Base-by-base conservation (phyloP, 2,797 vertebrate species). In the Fistularia commersonii region DNA sequence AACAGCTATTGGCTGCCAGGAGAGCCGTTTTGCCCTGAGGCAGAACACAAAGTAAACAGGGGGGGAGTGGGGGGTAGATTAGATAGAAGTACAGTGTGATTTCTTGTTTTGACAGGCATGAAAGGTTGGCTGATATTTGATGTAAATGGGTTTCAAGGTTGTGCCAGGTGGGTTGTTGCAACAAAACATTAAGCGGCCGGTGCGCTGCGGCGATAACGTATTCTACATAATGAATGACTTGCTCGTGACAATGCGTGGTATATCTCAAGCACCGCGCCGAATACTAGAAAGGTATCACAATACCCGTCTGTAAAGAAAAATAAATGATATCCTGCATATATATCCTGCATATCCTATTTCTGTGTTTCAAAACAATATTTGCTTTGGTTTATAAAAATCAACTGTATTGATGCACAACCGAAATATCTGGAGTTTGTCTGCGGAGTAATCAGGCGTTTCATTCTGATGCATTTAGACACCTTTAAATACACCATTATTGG, bases 1-100 rank as follows among this genome's bases (percentile, higher is more conserved):
- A 99, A 61, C 94, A 93, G 89, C 93, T 95, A 78, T 98, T 98
- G 73, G 94, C 88, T 57, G 94, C 95, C 77, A 98, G 15, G 41
- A 98, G 86, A 62, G 96, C 95, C 91, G 95, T 93, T 88, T 95
- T 97, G 15, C 93, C 93, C 96, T 98, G 82, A 66, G 45, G 56
- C 61, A 36, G 48, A 57, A 51, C 52, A 61, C 32, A 73, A 60
- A 72, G 53, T 55, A 54, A 51, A 72, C 33, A 74, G 38, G 47
- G 45, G 45, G 71, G 35, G 41, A 57, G 72, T 38, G n/a, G 23
- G 23, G 23, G 58, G 12, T 47, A 57, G 60, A 70, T 69, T 66
- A 68, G 57, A 63, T 9, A 64, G 23, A 69, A 67, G 47, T 65
- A 57, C 57, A 38, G 51, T 51, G 42, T 52, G 62, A 70, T 38